Conservation (phyloP, 1,140 invertebrate genomes). For the Zelostemma sp. region DNA sequence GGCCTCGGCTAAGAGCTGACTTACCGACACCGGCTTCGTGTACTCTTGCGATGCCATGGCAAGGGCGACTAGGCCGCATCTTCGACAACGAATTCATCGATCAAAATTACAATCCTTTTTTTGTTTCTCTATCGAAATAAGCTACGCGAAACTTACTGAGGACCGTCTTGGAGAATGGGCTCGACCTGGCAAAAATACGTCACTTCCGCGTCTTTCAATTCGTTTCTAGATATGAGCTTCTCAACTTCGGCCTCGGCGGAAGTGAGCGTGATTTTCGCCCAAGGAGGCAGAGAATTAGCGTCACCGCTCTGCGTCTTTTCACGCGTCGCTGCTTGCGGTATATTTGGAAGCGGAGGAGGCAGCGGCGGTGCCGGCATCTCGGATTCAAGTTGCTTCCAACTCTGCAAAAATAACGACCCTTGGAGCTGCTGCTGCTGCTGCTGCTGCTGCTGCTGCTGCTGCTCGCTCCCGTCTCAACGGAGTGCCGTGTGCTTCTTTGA, state of each 20-base stretch:
- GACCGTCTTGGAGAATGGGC: constrained; percentile 69
- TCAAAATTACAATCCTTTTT: too few relatives aligned
- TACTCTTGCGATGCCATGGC: constrained; percentile 79
- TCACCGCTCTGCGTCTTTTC: constrained; percentile 59
- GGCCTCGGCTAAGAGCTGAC: constrained; percentile 75
- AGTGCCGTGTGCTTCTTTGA: too few relatives aligned
- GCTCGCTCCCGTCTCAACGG: too few relatives aligned
- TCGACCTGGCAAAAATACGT: constrained; percentile 66
- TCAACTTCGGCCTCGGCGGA: constrained; percentile 64
- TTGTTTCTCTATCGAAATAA: constrained; percentile 9
- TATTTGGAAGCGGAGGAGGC: constrained; percentile 56
- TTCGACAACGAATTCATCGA: constrained; percentile 52
- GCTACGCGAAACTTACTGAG: constrained; percentile 63
- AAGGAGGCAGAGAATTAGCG: constrained; percentile 58
- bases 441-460: too few relatives aligned
- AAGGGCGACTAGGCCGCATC: constrained; percentile 85
- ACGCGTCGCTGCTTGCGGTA: constrained; percentile 52
- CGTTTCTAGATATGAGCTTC: constrained; percentile 63
- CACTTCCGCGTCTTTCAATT: constrained; percentile 66
- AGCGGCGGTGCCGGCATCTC: constrained; percentile 65
- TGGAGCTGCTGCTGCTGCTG: too few relatives aligned
- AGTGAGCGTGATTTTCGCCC: constrained; percentile 65
- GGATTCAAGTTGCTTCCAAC: neutral
- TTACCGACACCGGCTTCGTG: constrained; percentile 70
- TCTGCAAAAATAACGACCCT: neutral